Conservation (phyloP, 2,888 invertebrate species). For the Holacanthella duospinosa region DNA sequence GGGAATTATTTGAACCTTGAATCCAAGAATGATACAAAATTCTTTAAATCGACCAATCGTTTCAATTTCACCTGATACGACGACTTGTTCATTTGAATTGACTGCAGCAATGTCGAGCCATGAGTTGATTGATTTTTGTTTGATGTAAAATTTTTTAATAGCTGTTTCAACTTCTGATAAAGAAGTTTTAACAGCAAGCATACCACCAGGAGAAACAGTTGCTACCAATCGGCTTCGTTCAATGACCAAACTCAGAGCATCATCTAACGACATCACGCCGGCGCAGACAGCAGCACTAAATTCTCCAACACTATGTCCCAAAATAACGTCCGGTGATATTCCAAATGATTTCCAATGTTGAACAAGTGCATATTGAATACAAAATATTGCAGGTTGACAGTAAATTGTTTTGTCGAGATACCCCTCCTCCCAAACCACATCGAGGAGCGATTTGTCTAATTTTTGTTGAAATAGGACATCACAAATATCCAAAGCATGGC, state of each 20-base stretch:
- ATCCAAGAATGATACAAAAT: not conserved
- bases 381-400: conserved; percentile 23
- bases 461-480: not conserved
- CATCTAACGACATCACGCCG: conserved; percentile 18
- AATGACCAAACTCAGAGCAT: conserved; percentile 20
- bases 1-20: not conserved
- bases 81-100: conserved; percentile 25
- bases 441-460: not conserved
- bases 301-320: conserved; percentile 26
- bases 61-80: conserved; percentile 17
- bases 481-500: not conserved
- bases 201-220: conserved; percentile 13
- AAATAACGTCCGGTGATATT: conserved; percentile 17
- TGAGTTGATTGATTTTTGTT: not conserved
- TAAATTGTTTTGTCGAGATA: conserved; percentile 17
- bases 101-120: conserved; percentile 25
- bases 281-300: conserved; percentile 21
- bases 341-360: conserved; percentile 22
- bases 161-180: conserved; percentile 7
- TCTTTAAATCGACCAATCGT: conserved; percentile 3
- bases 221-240: conserved; percentile 23
- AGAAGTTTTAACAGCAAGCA: conserved; percentile 20
- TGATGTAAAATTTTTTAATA: not conserved
- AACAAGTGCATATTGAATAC: conserved; percentile 19
- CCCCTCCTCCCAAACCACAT: conserved; percentile 4